phyloP scores from a whole-genome alignment of 2,113 vertebrate genomes.

The Dascyllus trimaculatus region DNA sequence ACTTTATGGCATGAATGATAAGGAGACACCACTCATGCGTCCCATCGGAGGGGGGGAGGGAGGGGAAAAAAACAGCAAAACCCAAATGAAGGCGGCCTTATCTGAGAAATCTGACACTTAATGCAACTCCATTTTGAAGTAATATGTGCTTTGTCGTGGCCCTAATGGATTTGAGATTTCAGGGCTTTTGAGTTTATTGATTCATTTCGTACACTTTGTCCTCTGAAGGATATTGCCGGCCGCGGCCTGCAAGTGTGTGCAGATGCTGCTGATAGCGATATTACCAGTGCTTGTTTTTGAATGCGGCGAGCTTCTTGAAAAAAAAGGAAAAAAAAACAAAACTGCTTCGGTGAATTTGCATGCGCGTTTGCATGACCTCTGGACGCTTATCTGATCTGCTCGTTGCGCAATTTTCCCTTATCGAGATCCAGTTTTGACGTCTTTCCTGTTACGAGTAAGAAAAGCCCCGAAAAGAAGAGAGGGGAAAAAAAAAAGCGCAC shows the following conservation, averaged over 20 bases:
- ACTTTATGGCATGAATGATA: conserved; percentile 78
- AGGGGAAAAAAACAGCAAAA: conserved; percentile 48
- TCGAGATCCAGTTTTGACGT: conserved; percentile 58
- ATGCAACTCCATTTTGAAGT: conserved; percentile 77
- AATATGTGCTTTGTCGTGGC: conserved; percentile 57
- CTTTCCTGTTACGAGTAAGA: conserved; percentile 4
- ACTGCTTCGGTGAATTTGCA: not conserved
- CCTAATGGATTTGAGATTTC: conserved; percentile 77
- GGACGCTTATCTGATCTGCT: conserved; percentile 77
- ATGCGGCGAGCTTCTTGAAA: not conserved
- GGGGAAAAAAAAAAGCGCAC: no score
- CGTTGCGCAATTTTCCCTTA: conserved; percentile 70
- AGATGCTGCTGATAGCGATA: conserved; percentile 66
- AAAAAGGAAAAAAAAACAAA: not conserved
- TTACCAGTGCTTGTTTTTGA: conserved; percentile 59
- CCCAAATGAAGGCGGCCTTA: conserved; percentile 78
- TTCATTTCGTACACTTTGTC: conserved; percentile 74
- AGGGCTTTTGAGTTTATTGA: conserved; percentile 73
- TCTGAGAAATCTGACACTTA: conserved; percentile 78
- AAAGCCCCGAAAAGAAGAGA: not conserved
- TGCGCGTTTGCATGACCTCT: conserved; percentile 50
- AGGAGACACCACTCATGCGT: conserved; percentile 70
- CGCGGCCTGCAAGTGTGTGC: conserved; percentile 25
- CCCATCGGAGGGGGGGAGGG: conserved; percentile 51
- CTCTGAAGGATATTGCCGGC: conserved; percentile 69